Evolutionary conservation across 2,888 invertebrate species (phyloP).

Genomic region (Subacronicta megacephala): DNA sequence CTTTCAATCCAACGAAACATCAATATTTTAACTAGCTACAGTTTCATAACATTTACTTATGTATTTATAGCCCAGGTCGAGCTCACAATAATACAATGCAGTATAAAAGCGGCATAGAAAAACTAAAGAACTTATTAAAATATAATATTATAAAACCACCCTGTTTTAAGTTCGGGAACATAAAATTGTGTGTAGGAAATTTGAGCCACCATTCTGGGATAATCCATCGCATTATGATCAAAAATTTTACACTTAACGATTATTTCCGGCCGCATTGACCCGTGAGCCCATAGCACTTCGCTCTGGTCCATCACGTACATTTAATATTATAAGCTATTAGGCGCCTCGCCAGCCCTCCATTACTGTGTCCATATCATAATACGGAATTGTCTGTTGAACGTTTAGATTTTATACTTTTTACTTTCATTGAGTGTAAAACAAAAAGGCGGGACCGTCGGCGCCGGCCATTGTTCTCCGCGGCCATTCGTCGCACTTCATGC

Average conservation of each 20-base stretch:
- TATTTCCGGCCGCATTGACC: constrained; percentile 74
- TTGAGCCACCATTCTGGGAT: constrained; percentile 44
- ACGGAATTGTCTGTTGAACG: constrained; percentile 87
- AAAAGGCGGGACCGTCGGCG: constrained; percentile 86
- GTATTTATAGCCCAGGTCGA: not conserved
- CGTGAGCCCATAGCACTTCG: constrained; percentile 61
- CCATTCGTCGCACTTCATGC: constrained; percentile 90
- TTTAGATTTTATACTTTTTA: constrained; percentile 87
- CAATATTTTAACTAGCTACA: constrained; percentile 58
- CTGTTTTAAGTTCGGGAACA: constrained; percentile 22
- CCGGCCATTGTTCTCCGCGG: constrained; percentile 87
- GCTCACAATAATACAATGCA: constrained; percentile 27
- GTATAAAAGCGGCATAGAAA: too few species aligned
- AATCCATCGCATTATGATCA: constrained; percentile 54
- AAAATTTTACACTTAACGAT: constrained; percentile 70
- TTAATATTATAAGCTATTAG: constrained; percentile 89
- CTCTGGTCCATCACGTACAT: constrained; percentile 82
- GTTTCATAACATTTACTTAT: constrained; percentile 43
- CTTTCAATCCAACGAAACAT: constrained; percentile 53
- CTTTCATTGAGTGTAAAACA: constrained; percentile 83
- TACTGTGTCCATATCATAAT: constrained; percentile 89
- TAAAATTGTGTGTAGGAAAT: constrained; percentile 42
- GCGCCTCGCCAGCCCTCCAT: constrained; percentile 84
- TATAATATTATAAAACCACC: too few species aligned
- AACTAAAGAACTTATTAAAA: too few species aligned